Conservation (phyloP, 2,797 vertebrate species). For the Garrulus glandarius region DNA sequence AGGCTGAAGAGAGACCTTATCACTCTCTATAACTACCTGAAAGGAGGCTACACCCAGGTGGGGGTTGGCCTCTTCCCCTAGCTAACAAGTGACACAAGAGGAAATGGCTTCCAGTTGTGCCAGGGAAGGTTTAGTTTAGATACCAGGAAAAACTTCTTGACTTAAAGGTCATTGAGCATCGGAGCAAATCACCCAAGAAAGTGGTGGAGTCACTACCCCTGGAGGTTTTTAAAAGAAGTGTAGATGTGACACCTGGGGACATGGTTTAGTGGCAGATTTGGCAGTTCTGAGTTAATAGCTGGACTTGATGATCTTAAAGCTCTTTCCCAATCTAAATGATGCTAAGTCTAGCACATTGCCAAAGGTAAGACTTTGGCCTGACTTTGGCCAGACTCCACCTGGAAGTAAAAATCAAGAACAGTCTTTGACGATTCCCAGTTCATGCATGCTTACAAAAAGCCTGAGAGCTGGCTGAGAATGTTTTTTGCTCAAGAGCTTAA, state of each 20-base stretch:
- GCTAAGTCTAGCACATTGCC: background rate
- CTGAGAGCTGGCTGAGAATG: background rate
- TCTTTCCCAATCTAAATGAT: background rate
- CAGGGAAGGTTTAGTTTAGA: background rate
- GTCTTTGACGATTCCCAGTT: background rate
- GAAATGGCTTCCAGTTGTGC: background rate
- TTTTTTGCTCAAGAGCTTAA: background rate
- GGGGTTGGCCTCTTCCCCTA: fast-evolving
- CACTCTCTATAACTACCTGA: background rate
- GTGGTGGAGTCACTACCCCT: background rate
- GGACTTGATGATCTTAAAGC: background rate
- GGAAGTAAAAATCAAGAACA: background rate
- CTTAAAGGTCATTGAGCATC: fast-evolving
- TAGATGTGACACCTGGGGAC: fast-evolving
- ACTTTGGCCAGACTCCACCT: background rate
- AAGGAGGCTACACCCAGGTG: background rate
- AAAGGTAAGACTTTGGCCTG: background rate
- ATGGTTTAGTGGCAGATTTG: background rate
- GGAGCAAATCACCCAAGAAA: background rate
- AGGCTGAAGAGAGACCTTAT: background rate
- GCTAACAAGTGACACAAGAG: background rate
- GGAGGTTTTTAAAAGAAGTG: fast-evolving
- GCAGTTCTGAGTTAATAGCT: background rate
- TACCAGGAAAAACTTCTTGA: background rate
- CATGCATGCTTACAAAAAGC: background rate